Percentiles rank a stretch among this genome's conserved stretches.
Evolutionary conservation across 2,888 invertebrate genomes (phyloP).

Genomic region (Luperina nickerlii): DNA sequence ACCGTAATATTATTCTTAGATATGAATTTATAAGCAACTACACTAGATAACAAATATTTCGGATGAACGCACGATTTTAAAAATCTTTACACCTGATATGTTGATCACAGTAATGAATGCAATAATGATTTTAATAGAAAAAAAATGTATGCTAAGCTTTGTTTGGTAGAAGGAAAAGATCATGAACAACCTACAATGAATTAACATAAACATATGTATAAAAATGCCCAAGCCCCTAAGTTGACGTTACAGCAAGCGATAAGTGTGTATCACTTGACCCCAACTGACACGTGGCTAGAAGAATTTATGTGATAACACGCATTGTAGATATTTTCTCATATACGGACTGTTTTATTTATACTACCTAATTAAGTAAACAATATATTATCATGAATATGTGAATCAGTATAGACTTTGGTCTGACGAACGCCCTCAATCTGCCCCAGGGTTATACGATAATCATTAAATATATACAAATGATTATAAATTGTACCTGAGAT

Average conservation of each 20-base stretch:
- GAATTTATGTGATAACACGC: slow-evolving; percentile 59
- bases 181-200: slow-evolving; percentile 9
- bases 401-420: slow-evolving; percentile 72
- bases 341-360: slow-evolving; percentile 51
- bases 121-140: slow-evolving; percentile 10
- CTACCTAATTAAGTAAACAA: slow-evolving; percentile 64
- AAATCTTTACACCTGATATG: not conserved
- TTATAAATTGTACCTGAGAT: slow-evolving; percentile 92
- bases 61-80: not conserved
- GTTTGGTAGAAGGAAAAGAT: slow-evolving; percentile 1
- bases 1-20: slow-evolving; percentile 36
- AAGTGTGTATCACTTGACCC: slow-evolving; percentile 59
- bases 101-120: not conserved
- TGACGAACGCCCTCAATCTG: slow-evolving; percentile 72
- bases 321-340: slow-evolving; percentile 60
- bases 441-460: slow-evolving; percentile 68
- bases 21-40: not conserved
- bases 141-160: not conserved
- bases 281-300: slow-evolving; percentile 62
- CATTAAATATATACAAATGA: slow-evolving; percentile 41
- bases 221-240: slow-evolving; percentile 46
- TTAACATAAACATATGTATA: slow-evolving; percentile 20
- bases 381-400: slow-evolving; percentile 63
- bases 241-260: slow-evolving; percentile 50
- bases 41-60: not conserved